phyloP scores from a whole-genome alignment of 2,797 vertebrate genomes.

The Muscicapa comitata region DNA sequence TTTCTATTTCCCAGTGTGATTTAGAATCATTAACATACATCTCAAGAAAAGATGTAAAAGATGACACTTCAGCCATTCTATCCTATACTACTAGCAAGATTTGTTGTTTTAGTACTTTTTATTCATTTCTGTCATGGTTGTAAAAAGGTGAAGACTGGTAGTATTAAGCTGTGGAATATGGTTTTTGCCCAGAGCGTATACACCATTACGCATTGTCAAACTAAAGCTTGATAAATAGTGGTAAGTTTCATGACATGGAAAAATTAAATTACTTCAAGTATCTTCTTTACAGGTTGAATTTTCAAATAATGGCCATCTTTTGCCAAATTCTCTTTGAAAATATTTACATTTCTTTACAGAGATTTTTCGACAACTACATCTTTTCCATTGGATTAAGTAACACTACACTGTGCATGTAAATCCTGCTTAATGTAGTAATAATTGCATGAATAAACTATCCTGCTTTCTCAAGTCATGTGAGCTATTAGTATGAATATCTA shows the following conservation, averaged over 20 bases:
- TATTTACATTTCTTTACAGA: not conserved
- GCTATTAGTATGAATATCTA: not conserved
- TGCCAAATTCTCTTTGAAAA: not conserved
- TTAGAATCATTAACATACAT: not conserved
- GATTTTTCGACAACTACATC: not conserved
- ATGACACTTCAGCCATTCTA: not conserved
- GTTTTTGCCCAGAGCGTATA: not conserved
- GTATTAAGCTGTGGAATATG: accelerated
- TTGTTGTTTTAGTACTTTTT: not conserved
- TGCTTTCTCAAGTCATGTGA: not conserved
- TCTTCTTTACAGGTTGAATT: not conserved
- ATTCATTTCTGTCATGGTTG: not conserved
- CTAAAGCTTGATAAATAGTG: not conserved
- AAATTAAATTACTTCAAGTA: not conserved
- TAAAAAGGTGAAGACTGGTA: not conserved
- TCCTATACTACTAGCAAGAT: not conserved
- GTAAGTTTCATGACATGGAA: not conserved
- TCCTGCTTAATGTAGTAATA: not conserved
- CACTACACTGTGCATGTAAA: not conserved
- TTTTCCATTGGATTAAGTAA: not conserved
- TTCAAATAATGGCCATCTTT: not conserved
- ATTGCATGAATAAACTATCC: not conserved
- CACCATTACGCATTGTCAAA: not conserved
- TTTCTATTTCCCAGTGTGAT: not conserved
- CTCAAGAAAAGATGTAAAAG: not conserved